These are phyloP conservation scores for Cromileptes altivelis DNA, from an alignment of 2,113 vertebrate genomes.

Conservation along the genomic window DNA sequence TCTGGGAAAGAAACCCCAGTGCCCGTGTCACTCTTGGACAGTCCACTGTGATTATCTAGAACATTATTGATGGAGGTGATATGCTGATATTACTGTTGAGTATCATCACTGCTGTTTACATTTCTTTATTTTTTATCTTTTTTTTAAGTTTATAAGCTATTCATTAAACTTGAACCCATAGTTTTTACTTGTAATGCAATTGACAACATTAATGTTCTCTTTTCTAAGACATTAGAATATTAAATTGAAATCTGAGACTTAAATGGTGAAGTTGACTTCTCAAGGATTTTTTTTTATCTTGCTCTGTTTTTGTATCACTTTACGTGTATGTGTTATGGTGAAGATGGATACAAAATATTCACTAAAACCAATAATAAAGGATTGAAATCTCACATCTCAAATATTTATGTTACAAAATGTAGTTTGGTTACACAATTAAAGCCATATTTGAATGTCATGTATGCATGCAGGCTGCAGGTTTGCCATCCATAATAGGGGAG, in stretches of 20 bases:
- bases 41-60: slow-evolving; percentile 17
- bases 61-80: background rate
- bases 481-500: background rate
- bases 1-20: background rate
- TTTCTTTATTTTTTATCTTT: background rate
- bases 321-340: background rate
- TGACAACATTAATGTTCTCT: background rate
- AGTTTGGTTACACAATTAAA: background rate
- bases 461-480: background rate
- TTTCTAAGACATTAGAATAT: background rate
- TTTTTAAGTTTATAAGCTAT: background rate
- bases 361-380: background rate
- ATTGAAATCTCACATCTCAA: background rate
- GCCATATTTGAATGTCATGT: too few relatives aligned
- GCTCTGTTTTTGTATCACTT: background rate
- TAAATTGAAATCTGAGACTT: background rate
- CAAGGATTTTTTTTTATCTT: background rate
- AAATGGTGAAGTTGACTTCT: background rate
- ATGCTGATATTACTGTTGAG: background rate
- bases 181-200: background rate
- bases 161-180: background rate
- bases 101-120: background rate
- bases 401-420: background rate
- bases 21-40: background rate
- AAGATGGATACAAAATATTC: background rate